Conservation (phyloP, 2,797 vertebrate genomes). For the Anguilla megastoma region DNA sequence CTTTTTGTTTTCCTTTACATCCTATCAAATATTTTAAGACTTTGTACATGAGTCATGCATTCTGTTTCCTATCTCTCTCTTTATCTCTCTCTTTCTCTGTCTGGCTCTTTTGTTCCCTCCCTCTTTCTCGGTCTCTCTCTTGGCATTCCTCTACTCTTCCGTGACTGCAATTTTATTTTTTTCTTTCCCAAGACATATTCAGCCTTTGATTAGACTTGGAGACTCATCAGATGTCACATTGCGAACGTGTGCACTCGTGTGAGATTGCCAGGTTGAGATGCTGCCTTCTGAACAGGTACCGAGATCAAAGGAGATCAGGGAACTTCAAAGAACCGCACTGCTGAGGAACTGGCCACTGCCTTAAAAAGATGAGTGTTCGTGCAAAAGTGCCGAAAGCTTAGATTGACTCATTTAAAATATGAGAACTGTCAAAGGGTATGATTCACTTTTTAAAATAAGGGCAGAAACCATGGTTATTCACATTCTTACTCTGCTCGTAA, state of each 20-base stretch:
- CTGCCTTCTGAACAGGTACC: background rate
- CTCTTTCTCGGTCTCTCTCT: background rate
- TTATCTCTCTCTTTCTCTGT: background rate
- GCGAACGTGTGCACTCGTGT: background rate
- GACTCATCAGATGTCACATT: background rate
- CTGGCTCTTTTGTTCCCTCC: background rate
- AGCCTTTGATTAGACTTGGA: background rate
- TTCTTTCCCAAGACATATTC: background rate
- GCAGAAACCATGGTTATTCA: slow-evolving; percentile 7
- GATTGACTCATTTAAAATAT: slow-evolving; percentile 3
- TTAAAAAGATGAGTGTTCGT: background rate
- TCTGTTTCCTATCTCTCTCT: slow-evolving; percentile 6
- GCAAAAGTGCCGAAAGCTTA: background rate
- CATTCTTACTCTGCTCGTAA: slow-evolving; percentile 8
- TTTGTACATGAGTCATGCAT: slow-evolving; percentile 46
- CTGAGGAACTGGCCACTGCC: background rate
- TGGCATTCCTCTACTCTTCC: background rate
- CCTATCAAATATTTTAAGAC: slow-evolving; percentile 45
- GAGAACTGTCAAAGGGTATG: slow-evolving; percentile 17
- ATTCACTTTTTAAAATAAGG: slow-evolving; percentile 25
- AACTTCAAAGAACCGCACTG: background rate
- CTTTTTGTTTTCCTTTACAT: slow-evolving; percentile 52
- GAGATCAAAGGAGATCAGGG: background rate
- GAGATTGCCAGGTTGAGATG: background rate
- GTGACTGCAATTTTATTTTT: background rate